phyloP scores from a whole-genome alignment of 2,888 invertebrate genomes.

The Halocaridina rubra region DNA sequence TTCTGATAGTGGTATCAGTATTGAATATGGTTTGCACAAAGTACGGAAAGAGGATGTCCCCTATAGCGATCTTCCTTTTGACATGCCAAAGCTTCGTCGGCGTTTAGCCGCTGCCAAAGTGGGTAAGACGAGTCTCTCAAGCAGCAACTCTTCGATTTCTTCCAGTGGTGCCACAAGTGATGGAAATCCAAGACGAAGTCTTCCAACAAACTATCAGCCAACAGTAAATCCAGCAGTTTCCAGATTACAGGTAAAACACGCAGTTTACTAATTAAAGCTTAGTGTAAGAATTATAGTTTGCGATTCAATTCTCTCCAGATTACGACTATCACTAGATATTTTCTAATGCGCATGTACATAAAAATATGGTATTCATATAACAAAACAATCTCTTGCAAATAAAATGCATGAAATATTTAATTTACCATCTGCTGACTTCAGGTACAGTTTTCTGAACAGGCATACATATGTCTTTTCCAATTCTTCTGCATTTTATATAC shows the following conservation, averaged over 20 bases:
- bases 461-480: no score
- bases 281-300: no score
- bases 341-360: no score
- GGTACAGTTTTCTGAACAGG: no score
- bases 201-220: slow-evolving; percentile 33
- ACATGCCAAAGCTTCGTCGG: slow-evolving; percentile 86
- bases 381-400: no score
- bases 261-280: background rate
- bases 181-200: slow-evolving; percentile 31
- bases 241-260: slow-evolving; percentile 47
- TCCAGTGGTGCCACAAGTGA: slow-evolving; percentile 52
- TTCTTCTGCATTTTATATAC: no score
- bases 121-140: slow-evolving; percentile 64
- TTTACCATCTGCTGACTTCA: no score
- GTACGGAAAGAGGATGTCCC: slow-evolving; percentile 37
- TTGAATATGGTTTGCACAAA: slow-evolving; percentile 67
- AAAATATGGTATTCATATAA: no score
- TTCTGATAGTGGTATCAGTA: slow-evolving; percentile 90
- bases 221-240: slow-evolving; percentile 52
- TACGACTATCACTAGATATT: no score
- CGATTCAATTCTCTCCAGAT: no score
- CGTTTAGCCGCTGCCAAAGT: slow-evolving; percentile 67
- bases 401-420: no score
- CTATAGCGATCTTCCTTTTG: slow-evolving; percentile 84
- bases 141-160: slow-evolving; percentile 58